These are phyloP conservation scores for Crotalus helleri DNA, from an alignment of 2,113 vertebrate genomes.

Conservation along the genomic window DNA sequence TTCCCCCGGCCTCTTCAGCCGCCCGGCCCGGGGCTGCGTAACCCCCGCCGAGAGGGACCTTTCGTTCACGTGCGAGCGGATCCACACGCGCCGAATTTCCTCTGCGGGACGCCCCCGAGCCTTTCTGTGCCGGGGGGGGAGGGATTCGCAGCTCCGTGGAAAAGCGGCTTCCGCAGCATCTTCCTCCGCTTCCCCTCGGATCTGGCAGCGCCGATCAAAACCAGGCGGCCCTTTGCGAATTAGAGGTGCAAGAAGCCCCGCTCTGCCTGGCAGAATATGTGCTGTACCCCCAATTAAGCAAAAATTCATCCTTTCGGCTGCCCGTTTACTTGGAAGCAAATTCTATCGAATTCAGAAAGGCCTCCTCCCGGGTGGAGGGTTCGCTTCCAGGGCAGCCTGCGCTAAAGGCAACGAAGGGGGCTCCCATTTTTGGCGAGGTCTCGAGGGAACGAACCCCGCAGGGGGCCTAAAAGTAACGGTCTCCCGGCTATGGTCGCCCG, in stretches of 20 bases:
- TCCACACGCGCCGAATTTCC: neutral
- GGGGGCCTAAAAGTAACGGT: neutral
- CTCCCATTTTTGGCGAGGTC: neutral
- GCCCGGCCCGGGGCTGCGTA: fast-evolving
- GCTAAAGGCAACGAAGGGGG: neutral
- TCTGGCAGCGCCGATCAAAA: neutral
- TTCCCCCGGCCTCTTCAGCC: neutral
- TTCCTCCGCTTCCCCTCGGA: neutral
- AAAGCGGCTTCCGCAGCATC: neutral
- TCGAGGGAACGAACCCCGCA: too few species aligned
- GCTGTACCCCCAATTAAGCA: neutral
- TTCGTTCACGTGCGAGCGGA: neutral
- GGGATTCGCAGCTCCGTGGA: too few species aligned
- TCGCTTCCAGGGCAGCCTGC: neutral
- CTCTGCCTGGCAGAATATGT: neutral
- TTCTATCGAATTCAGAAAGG: neutral
- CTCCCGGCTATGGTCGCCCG: neutral
- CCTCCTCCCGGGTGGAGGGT: neutral
- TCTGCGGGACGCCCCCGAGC: too few species aligned
- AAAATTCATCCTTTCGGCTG: neutral
- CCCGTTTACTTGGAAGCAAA: neutral
- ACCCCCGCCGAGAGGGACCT: too few species aligned
- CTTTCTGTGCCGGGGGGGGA: neutral
- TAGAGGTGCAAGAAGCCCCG: neutral
- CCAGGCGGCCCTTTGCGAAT: too few species aligned